Percentiles rank a stretch among this genome's conserved stretches.
Evolutionary conservation across 2,797 vertebrate species (phyloP).

Genomic region (Buphagus erythrorhynchus): DNA sequence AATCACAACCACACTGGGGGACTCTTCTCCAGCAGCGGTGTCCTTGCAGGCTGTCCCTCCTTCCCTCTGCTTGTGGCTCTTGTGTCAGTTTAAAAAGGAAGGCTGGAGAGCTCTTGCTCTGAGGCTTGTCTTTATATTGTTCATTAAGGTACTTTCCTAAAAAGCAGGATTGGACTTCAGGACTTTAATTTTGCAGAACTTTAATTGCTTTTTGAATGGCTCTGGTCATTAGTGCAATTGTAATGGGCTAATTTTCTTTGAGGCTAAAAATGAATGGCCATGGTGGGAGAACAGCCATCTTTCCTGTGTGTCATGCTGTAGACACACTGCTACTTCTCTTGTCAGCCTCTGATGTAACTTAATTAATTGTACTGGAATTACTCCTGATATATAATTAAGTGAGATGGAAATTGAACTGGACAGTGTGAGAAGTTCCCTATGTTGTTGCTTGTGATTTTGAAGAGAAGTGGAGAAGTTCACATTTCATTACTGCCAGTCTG

Average conservation of each 20-base stretch:
- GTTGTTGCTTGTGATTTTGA: slow-evolving; percentile 21
- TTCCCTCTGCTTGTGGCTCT: not conserved
- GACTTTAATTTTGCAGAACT: not conserved
- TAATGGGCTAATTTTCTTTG: not conserved
- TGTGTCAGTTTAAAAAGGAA: not conserved
- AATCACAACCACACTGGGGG: rapidly evolving
- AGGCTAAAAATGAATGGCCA: not conserved
- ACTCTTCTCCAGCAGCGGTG: not conserved
- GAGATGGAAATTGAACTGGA: slow-evolving; percentile 52
- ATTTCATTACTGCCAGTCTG: slow-evolving; percentile 22
- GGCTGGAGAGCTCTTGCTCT: not conserved
- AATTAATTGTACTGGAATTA: slow-evolving; percentile 61
- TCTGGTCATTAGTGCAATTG: not conserved
- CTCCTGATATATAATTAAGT: slow-evolving; percentile 52
- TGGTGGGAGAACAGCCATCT: not conserved
- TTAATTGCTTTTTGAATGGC: not conserved
- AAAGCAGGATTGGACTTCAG: not conserved
- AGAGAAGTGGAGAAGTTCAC: slow-evolving; percentile 1
- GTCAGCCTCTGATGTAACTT: slow-evolving; percentile 41
- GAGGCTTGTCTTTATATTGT: not conserved
- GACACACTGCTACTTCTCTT: slow-evolving; percentile 25
- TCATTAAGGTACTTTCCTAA: not conserved
- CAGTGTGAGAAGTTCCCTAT: slow-evolving; percentile 48
- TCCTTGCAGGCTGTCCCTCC: not conserved
- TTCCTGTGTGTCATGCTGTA: not conserved